Conservation (phyloP, 2,888 invertebrate species). For the Dryobota labecula region DNA sequence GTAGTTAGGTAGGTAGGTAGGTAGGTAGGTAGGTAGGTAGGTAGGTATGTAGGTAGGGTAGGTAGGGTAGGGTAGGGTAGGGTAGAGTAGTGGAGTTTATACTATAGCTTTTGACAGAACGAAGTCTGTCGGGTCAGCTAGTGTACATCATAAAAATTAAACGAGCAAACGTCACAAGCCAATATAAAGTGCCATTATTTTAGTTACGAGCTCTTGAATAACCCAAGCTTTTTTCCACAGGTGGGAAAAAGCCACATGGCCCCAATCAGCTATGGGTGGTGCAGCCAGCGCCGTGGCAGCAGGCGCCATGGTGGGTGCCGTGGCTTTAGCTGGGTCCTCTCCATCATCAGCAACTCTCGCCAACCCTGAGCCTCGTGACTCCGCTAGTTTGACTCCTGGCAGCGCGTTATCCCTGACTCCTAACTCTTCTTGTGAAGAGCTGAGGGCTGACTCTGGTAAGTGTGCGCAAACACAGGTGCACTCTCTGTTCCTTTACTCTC, state of each 20-base stretch:
- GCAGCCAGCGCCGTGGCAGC: constrained; percentile 85
- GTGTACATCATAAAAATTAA: too few species aligned
- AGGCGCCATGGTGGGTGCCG: constrained; percentile 85
- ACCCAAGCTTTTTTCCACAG: constrained; percentile 78
- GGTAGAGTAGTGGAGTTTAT: too few species aligned
- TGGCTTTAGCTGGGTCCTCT: constrained; percentile 89
- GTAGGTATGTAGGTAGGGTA: too few species aligned
- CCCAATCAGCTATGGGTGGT: constrained; percentile 83
- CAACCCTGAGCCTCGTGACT: constrained; percentile 88
- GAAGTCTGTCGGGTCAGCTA: too few species aligned
- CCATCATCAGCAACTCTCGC: constrained; percentile 77
- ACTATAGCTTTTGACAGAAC: too few species aligned
- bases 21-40: too few species aligned
- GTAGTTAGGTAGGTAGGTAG: too few species aligned
- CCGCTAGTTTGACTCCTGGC: constrained; percentile 90
- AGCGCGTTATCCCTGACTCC: constrained; percentile 93
- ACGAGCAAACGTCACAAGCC: neutral
- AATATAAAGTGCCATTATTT: neutral
- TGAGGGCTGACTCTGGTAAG: constrained; percentile 84
- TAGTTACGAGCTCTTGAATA: neutral
- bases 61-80: too few species aligned
- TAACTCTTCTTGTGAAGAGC: constrained; percentile 94
- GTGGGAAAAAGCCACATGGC: constrained; percentile 94
- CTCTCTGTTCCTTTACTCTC: neutral
- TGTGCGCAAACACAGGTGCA: neutral